Evolutionary conservation across 2,888 invertebrate species (phyloP), one percentile per base, ranked within the genome.

Genomic region (Chrysolina americana): DNA sequence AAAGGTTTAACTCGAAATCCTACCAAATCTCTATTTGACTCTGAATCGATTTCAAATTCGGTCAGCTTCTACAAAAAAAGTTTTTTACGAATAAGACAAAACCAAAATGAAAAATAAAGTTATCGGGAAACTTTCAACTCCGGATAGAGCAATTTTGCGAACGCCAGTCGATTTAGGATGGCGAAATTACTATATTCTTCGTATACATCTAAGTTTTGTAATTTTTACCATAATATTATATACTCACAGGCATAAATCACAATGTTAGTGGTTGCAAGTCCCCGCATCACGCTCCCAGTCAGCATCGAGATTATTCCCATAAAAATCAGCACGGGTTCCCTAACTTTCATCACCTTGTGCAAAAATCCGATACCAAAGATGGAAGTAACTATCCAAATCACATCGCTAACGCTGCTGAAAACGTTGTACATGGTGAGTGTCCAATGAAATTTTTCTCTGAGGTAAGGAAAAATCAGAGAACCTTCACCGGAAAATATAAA

Each of bases 391-490:
- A 92, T 90, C 0, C 89, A 87, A 41, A 92, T 85, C 0, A 91
- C 78, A 4, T 91, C 90, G 66, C 86, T 88, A 0, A 89, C 83
- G 1, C 91, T 91, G 17, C 89, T 89, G 83, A 89, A 94, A 47
- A 89, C 86, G 0, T 92, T 93, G 80, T 89, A 94, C 41, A 92
- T 89, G 68, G 89, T 87, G 44, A 93, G 87, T 17, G 91, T 89
- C 94, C 94, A 95, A 21, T 91, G 89, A 53, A 95, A 91, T 81
- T 92, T 91, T 48, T 91, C 89, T 76, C 92, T 90, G 8, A 91
- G 86, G 81, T 93, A 94, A 79, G 93, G 82, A 82, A 92, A 94
- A 65, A 90, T 89, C n/a, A 94, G 88, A 11, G 87, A 82, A 17
- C 86, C 73, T 28, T 89, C 85, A n/a, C 92, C 92, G 77, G 89